Evolutionary conservation across 2,888 invertebrate species (phyloP), one percentile per base, ranked within the genome.

Genomic region (Pandemis cinnamomeana): DNA sequence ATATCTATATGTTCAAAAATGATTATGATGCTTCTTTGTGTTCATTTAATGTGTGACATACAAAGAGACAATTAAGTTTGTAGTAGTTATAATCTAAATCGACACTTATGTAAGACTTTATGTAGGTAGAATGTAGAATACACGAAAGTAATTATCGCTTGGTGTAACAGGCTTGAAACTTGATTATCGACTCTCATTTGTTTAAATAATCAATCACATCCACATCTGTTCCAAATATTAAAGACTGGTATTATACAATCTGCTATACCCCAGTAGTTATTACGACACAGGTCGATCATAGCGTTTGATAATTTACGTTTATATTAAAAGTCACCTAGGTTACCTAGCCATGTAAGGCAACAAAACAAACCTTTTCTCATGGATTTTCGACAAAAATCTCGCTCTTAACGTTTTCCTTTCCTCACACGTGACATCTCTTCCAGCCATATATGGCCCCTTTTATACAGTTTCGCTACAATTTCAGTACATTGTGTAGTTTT

Each of bases 191-290:
- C 66, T 67, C 42, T 67, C 42, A 42, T 27, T 55, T 44, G 27
- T 58, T 44, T 58, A 44, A 27, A 42, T 58, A 58, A 68, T 68
- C 67, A 68, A 58, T 68, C 67, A 58, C 27, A 27, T 55, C 27
- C 67, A 58, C 44, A 27, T 55, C 27, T 68, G 67, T 68, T 20
- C 67, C 13, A 68, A 68, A 68, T 36, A 67, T 15, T 11, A 27
- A 7, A 4, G 58, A 58, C 44, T 15, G 58, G 15, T 58, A 58
- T 68, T 58, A 58, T 13, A 44, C 55, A 58, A 68, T 58, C 58
- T 55, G 20, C 11, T n/a, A 15, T 8, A 27, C 20, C 44, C 20
- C 20, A 11, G 13, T 48, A 48, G 11, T 20, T 10, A 48, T 64
- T 64, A 36, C 64, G 48, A 48, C 64, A 64, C n/a, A 46, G 20